Evolutionary conservation across 2,888 invertebrate species (phyloP), one percentile per base, ranked within the genome.

Genomic region (Eupithecia inturbata): DNA sequence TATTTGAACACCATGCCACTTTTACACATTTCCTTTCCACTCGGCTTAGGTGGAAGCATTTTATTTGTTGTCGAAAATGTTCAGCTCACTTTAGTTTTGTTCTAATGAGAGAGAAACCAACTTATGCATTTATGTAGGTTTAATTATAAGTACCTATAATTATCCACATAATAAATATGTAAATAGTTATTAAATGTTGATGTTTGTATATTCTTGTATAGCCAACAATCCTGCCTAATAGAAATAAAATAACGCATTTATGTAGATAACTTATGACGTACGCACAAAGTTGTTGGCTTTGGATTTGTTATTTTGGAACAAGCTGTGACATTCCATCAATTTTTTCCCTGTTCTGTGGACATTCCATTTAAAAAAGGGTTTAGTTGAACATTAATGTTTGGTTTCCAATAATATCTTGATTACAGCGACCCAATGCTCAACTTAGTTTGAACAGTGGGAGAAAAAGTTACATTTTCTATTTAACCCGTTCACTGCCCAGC

Each of bases 161-260:
- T 36, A 62, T 31, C 22, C 22, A 66, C 22, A 31, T 71, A 36
- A 10, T 66, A 33, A 3, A 19, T 39, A 22, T 53, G 19, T 70
- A 71, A 36, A 41, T 60, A 31, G 33, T 45, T 64, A n/a, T 45
- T 9, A 60, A 28, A 45, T 60, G 33, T 70, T 63, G 57, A 39
- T 70, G 41, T 74, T 62, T 74, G 57, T 71, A 49, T 67, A 31
- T 16, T 31, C 33, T 53, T 36, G 49, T 62, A 63, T 36, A 53
- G 71, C 49, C 45, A 71, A 66, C 19, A 39, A 63, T 67, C 71
- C 71, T 69, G 69, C 70, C 64, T 70, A 33, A 41, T 60, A 67
- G 39, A 22, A 33, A n/a, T 36, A 22, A 26, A 28, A 31, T 62
- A 31, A 19, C 16, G 31, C 62, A 16, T 31, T 31, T 28, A 62